Conservation (phyloP, 2,888 invertebrate genomes). For the Xylophagus ater region DNA sequence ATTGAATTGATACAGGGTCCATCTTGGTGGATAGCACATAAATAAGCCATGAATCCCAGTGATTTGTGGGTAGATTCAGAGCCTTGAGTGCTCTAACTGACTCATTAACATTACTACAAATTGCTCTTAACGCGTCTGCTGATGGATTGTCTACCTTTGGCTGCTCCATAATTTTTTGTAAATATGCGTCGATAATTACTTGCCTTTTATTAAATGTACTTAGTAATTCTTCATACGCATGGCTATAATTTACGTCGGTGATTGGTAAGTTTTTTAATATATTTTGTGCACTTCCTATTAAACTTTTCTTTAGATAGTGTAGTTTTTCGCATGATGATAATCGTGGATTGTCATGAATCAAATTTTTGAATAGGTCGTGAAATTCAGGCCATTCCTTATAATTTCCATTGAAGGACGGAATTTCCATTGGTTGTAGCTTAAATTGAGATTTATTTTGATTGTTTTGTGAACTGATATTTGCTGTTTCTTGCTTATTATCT, state of each 20-base stretch:
- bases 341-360: neutral
- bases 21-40: neutral
- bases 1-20: neutral
- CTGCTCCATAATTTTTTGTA: neutral
- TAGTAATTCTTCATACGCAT: neutral
- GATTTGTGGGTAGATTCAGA: constrained; percentile 1
- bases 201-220: neutral
- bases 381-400: no score
- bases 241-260: neutral
- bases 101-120: no score
- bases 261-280: neutral
- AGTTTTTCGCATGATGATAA: neutral
- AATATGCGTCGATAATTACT: neutral
- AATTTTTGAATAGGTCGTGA: neutral
- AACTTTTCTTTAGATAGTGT: neutral
- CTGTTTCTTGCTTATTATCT: no score
- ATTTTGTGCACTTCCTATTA: no score
- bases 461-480: no score
- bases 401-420: no score
- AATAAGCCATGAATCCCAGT: neutral
- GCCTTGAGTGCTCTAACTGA: no score
- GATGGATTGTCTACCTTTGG: neutral
- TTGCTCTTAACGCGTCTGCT: neutral
- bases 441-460: no score
- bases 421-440: no score